Evolutionary conservation across 2,797 vertebrate genomes (phyloP), one percentile per base, ranked within the genome.

Genomic region (Rhinoraja longicauda): DNA sequence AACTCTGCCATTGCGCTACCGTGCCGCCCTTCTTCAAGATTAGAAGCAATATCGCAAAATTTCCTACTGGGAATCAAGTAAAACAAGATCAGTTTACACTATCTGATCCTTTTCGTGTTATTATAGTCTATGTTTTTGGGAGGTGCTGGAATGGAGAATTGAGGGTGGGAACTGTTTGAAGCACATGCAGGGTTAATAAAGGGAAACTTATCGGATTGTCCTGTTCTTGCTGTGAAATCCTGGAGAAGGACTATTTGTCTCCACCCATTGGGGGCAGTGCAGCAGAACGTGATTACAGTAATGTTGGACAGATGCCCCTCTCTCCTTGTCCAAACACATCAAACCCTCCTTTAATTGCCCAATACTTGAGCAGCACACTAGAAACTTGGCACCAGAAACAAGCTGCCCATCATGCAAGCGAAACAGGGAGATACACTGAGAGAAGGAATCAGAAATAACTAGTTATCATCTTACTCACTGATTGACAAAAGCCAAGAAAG

Each of bases 401-500:
- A 92, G 24, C 39, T 73, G 39, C 39, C 36, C 36, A 53, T 92
- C 70, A 72, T 72, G 90, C 92, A 73, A 91, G 39, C 73, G 67
- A 73, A 70, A 84, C 19, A 75, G 39, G 26, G 88, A 72, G 88
- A 72, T 72, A 26, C 70, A 72, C 70, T 1, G 6, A 73, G 90
- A 92, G 36, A 91, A 73, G 6, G 88, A 45, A 73, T 70, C 67
- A 91, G 67, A 70, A 91, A 91, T 39, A 36, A 72, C 13, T 91
- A 94, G 93, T 90, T 70, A 95, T 94, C 95, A 94, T 96, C 95
- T 93, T 94, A 94, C 93, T 39, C 94, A 36, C 94, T 95, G 95
- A 96, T 93, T 95, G 95, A 94, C 95, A 93, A 88, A 45, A 93
- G 94, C 93, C 95, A 95, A 95, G 94, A 91, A 59, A 95, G 94